Evolutionary conservation across 2,113 vertebrate genomes (phyloP).

Genomic region (Grus americana): DNA sequence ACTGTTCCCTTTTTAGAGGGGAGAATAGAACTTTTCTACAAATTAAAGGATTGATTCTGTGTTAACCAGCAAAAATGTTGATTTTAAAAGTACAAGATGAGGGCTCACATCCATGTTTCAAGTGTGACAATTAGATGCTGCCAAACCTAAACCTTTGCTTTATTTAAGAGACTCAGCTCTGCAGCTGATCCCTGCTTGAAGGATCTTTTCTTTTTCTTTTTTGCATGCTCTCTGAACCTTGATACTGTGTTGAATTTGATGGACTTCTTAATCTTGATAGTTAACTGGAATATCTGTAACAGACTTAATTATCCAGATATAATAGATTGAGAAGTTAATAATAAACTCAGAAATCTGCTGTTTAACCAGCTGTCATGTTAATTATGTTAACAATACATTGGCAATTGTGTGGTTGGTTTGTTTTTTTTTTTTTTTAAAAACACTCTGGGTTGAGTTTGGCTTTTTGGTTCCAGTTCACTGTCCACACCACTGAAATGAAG

Average conservation of each 20-base stretch:
- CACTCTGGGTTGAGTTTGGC: not conserved
- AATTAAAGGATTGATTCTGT: not conserved
- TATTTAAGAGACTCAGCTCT: not conserved
- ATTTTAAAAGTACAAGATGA: not conserved
- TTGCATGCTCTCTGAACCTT: not conserved
- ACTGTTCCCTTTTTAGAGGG: not conserved
- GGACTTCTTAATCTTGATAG: not conserved
- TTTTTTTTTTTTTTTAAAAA: not conserved
- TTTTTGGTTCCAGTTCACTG: not conserved
- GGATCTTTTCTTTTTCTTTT: not conserved
- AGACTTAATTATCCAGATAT: not conserved
- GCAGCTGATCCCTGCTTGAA: not conserved
- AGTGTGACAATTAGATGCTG: not conserved
- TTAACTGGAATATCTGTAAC: not conserved
- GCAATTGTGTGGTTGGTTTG: not conserved
- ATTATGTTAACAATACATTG: not conserved
- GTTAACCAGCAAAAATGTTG: not conserved
- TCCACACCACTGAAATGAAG: not conserved
- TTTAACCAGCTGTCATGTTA: not conserved
- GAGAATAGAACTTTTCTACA: not conserved
- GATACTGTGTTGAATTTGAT: not conserved
- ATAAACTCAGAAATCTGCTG: conserved; percentile 6
- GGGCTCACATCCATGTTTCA: not conserved
- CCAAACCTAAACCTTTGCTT: not conserved
- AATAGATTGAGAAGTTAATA: conserved; percentile 16